These are phyloP conservation scores for Laticauda colubrina DNA, from an alignment of 2,113 vertebrate genomes.

Conservation along the genomic window DNA sequence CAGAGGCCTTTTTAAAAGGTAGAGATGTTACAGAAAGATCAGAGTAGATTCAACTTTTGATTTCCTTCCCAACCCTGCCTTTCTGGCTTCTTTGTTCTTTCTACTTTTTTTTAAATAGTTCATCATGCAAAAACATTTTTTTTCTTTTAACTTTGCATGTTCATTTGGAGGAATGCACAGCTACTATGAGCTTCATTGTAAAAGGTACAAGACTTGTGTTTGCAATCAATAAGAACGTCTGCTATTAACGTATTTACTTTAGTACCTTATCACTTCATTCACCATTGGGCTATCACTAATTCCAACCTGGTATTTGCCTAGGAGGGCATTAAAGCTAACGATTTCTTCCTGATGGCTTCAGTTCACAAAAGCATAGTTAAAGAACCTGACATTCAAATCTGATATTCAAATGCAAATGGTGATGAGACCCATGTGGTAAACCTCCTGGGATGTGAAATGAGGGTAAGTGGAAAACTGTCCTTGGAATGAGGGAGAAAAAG, in stretches of 20 bases:
- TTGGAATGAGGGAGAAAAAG: background rate
- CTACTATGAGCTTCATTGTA: background rate
- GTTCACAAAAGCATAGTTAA: slow-evolving; percentile 13
- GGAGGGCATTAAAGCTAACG: slow-evolving; percentile 27
- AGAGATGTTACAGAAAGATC: background rate
- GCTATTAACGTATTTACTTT: background rate
- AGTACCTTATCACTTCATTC: background rate
- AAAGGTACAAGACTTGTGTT: background rate
- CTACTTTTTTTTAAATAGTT: background rate
- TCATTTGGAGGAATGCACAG: background rate
- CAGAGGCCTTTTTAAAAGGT: background rate
- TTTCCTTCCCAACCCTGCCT: background rate
- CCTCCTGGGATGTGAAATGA: background rate
- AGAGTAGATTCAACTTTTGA: background rate
- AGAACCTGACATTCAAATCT: background rate
- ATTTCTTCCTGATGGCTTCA: slow-evolving; percentile 12
- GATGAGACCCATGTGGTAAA: background rate
- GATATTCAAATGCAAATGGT: background rate
- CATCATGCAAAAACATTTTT: background rate
- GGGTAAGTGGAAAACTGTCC: background rate
- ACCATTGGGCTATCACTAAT: slow-evolving; percentile 35
- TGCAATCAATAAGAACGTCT: background rate
- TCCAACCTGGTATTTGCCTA: background rate
- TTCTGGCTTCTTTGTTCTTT: background rate
- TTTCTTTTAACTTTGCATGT: background rate